These are phyloP conservation scores for Eupeodes corollae DNA, from an alignment of 1,140 invertebrate species.

Conservation along the genomic window DNA sequence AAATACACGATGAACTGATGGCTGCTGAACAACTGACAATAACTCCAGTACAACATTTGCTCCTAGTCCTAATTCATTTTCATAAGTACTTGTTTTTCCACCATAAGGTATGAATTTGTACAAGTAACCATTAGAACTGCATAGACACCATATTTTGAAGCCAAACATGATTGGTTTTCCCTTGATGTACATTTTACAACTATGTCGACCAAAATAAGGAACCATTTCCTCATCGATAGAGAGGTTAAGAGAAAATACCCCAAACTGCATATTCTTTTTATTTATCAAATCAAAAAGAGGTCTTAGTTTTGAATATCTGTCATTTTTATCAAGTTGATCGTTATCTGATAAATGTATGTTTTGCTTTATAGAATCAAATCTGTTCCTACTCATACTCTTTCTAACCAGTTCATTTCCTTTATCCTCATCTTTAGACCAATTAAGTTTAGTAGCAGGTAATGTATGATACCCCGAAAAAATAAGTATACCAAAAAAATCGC, in stretches of 20 bases:
- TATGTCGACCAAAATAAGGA: conserved; percentile 40
- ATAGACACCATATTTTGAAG: conserved; percentile 35
- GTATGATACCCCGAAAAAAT: background rate
- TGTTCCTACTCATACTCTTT: too few relatives aligned
- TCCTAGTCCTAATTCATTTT: background rate
- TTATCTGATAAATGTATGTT: too few relatives aligned
- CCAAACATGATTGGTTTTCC: conserved; percentile 40
- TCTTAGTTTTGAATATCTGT: conserved; percentile 28
- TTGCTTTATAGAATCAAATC: too few relatives aligned
- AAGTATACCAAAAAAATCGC: too few relatives aligned
- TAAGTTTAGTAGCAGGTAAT: background rate
- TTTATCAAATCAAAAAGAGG: conserved; percentile 16
- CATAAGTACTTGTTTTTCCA: background rate
- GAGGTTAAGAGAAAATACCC: conserved; percentile 29
- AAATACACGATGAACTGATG: background rate
- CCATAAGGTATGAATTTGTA: background rate
- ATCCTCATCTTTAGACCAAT: too few relatives aligned
- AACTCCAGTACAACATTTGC: background rate
- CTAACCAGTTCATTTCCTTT: conserved; percentile 9
- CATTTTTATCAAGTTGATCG: conserved; percentile 16
- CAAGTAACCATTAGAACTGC: background rate
- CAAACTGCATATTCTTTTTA: conserved; percentile 33
- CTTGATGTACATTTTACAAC: conserved; percentile 38
- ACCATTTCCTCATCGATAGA: conserved; percentile 42
- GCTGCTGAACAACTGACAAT: background rate